Base-by-base conservation (phyloP, 1,140 invertebrate genomes). In the Neodiprion virginianus region DNA sequence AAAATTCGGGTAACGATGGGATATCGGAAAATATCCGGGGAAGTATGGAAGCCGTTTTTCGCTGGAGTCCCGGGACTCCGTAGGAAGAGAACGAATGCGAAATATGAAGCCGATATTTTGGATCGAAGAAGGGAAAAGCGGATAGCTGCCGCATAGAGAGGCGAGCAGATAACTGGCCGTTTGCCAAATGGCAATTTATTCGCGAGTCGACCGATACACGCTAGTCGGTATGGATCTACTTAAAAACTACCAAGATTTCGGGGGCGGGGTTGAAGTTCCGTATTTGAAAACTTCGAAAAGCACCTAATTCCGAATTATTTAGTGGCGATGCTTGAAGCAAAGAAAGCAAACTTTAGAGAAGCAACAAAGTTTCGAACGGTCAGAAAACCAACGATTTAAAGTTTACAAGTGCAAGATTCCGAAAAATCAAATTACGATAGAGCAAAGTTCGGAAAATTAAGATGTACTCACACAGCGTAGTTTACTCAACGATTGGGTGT, bases 51-150 rank as follows among this genome's bases (percentile, higher is more conserved):
- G 8, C 11, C 53, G 53, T 61, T 61, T 61, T 61, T 61, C 53
- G 53, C 53, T 61, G 28, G 28, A 40, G 5, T 40, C 28, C 28
- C 28, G 28, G 1, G 28, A 40, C 28, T 40, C 28, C 53, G 53
- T 61, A 40, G 28, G 2, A 40, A 40, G 53, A 61, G 53, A 61
- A 61, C 53, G 53, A 61, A 61, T 61, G 53, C 53, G 53, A 61
- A 61, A 61, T 61, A 61, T 61, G n/a, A 61, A 61, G 53, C 53
- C 53, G 53, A 14, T 61, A 61, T 61, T 61, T 61, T 61, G 53
- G 53, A 14, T 61, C 7, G n/a, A 40, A 17, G 53, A 61, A 61
- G 53, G n/a, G 53, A 17, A 61, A 61, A 61, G 53, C 53, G 53
- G 53, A 8, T 61, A 8, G 11, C 11, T 17, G 4, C 53, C 53